Evolutionary conservation across 2,888 invertebrate species (phyloP), one percentile per base, ranked within the genome.

Genomic region (Hydrotaea diabolus): DNA sequence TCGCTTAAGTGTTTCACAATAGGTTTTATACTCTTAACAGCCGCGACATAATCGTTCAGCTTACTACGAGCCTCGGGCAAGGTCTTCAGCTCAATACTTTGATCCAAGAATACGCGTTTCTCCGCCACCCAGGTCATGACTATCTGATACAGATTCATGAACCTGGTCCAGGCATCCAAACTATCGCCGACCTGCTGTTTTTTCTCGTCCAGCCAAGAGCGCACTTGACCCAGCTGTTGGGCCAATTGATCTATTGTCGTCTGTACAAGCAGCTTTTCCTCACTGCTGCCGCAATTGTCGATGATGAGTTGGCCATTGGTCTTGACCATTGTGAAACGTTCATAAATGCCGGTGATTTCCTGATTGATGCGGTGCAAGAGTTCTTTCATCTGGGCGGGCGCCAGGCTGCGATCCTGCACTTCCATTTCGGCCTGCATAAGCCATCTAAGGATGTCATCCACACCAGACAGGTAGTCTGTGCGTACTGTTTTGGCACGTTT

Each of bases 11-110:
- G 96, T 93, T 97, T 97, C 87, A 96, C 95, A 91, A 96, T 96
- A 89, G 95, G 95, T 93, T 97, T 98, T 93, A 97, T 96, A 93
- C 96, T 96, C 93, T 97, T 97, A 87, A 97, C 96, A 90, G 96
- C 96, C 91, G 95, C 95, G 95, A 95, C 95, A 93, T 97, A 98
- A 92, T 97, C 97, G 92, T 96, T 96, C 90, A 97, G 94, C 93
- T 96, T 97, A 90, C 96, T 96, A 89, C 96, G 95, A 76, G 97
- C 96, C 91, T 97, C 96, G 87, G 95, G 95, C 90, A 98, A 93
- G 81, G 95, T 96, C 89, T 94, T 95, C 89, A 98, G 93, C 88
- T 95, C 95, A 83, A 97, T 93, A 73, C 96, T 96, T 91, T 96
- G 96, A 88, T 94, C 94, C 69, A 98, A 94, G 94, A 98, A 97